Conservation (phyloP, 1,140 invertebrate genomes). For the Mycetomoellerius zeteki region DNA sequence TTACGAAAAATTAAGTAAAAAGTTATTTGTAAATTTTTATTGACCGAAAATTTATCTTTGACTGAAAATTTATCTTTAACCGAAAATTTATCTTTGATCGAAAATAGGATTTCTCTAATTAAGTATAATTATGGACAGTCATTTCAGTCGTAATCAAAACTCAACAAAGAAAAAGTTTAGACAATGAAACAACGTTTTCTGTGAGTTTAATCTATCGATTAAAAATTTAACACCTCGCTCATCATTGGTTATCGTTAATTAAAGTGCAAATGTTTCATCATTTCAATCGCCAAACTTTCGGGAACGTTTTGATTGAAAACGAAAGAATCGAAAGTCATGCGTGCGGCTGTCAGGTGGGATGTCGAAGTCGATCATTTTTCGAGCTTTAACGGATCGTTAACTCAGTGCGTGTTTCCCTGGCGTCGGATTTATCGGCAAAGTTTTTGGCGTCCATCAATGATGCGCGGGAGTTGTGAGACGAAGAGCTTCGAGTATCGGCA, state of each 20-base stretch:
- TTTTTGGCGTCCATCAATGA: constrained; percentile 50
- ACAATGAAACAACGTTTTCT: not conserved
- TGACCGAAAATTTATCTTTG: too few relatives aligned
- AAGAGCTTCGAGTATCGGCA: not conserved
- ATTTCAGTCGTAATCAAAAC: too few relatives aligned
- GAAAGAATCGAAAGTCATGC: constrained; percentile 6
- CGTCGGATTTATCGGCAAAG: constrained; percentile 47
- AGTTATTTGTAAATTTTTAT: too few relatives aligned
- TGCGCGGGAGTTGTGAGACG: not conserved
- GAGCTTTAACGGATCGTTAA: constrained; percentile 53
- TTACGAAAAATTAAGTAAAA: too few relatives aligned
- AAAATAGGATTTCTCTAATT: too few relatives aligned
- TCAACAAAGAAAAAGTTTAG: too few relatives aligned
- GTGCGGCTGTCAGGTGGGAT: not conserved
- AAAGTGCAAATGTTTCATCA: not conserved
- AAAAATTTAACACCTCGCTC: not conserved
- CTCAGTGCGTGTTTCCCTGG: not conserved
- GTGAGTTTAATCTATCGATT: constrained; percentile 29
- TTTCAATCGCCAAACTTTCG: not conserved
- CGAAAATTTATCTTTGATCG: too few relatives aligned
- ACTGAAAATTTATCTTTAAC: too few relatives aligned
- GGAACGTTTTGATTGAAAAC: not conserved
- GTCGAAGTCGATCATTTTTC: constrained; percentile 46
- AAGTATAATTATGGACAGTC: too few relatives aligned
- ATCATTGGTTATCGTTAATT: constrained; percentile 18